Base-by-base conservation (phyloP, 2,113 vertebrate genomes). In the Anguilla japonica region DNA sequence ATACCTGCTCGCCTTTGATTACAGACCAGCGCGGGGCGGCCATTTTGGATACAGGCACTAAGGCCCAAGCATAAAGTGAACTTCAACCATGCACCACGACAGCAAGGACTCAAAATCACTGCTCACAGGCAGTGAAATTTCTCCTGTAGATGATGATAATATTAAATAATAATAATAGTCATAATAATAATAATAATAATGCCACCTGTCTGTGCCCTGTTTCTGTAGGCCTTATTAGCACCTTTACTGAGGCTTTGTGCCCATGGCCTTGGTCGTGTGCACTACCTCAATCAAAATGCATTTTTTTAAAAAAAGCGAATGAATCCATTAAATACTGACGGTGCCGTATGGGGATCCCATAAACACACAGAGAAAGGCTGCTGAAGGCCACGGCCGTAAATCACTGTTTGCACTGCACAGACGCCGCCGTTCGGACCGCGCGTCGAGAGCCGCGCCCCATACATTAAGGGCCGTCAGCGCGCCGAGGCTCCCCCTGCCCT, bases 1-100 rank as follows among this genome's bases (percentile, higher is more conserved):
- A 89, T 89, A 87, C 87, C 89, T 90, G 87, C 87, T 83, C 87
- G 43, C 46, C 85, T 89, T 90, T 87, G 87, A 89, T 88, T 88
- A 88, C 75, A 63, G 79, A 82, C 56, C 29, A 18, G 75, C 56
- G 57, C 53, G 26, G 83, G 84, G 83, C 50, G 56, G 82, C 88
- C 67, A 80, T 67, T 80, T 79, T 6, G 84, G 88, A 88, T 84
- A 86, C 87, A 81, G 83, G 41, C 40, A 46, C 80, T 16, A n/a
- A 87, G 87, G 29, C 87, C 87, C 79, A 75, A 87, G 60, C n/a
- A 50, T 34, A 63, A 41, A 86, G 87, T 83, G 85, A 88, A 6
- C 80, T 40, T 22, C 50, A 56, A 50, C 50, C 34, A 81, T 79
- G 75, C 86, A 14, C 50, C 50, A 82, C n/a, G 57, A 83, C 81